Conservation (phyloP, 2,888 invertebrate genomes). For the Melinopterus prodromus region DNA sequence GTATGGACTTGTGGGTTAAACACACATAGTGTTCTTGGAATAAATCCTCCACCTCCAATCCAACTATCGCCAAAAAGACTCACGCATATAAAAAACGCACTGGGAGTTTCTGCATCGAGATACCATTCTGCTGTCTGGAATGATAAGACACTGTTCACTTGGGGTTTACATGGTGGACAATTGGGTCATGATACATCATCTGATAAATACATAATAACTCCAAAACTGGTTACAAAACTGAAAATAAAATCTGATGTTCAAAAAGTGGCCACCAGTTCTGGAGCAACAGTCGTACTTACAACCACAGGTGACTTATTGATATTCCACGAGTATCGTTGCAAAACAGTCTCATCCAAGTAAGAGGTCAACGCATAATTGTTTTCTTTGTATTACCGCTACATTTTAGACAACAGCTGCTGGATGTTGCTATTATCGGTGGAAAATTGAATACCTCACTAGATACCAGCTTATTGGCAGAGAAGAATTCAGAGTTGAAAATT, state of each 20-base stretch:
- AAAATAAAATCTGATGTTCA: conserved; percentile 48
- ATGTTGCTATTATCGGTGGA: conserved; percentile 61
- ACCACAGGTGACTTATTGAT: conserved; percentile 74
- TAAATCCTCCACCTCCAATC: conserved; percentile 63
- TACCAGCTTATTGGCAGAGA: conserved; percentile 55
- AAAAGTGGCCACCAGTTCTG: conserved; percentile 69
- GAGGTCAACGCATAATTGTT: too few relatives aligned
- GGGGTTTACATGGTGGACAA: conserved; percentile 86
- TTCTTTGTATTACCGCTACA: not conserved
- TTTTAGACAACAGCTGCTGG: conserved; percentile 32
- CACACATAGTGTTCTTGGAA: conserved; percentile 70
- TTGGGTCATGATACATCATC: conserved; percentile 70
- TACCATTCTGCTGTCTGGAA: conserved; percentile 78
- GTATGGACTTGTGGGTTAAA: conserved; percentile 72
- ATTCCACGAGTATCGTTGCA: conserved; percentile 74
- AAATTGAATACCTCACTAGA: conserved; percentile 61
- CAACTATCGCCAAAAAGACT: conserved; percentile 60
- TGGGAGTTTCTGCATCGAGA: conserved; percentile 72
- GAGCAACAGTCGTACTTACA: conserved; percentile 73
- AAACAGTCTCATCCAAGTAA: conserved; percentile 72
- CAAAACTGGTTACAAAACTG: conserved; percentile 60
- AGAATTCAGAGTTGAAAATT: conserved; percentile 65
- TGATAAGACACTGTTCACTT: conserved; percentile 71
- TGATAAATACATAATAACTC: conserved; percentile 59
- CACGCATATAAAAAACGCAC: conserved; percentile 57